A percentile compares a stretch with the other conserved stretches of the same genome.
These are phyloP conservation scores for Myripristis murdjan DNA, from an alignment of 2,797 vertebrate species.

Conservation along the genomic window DNA sequence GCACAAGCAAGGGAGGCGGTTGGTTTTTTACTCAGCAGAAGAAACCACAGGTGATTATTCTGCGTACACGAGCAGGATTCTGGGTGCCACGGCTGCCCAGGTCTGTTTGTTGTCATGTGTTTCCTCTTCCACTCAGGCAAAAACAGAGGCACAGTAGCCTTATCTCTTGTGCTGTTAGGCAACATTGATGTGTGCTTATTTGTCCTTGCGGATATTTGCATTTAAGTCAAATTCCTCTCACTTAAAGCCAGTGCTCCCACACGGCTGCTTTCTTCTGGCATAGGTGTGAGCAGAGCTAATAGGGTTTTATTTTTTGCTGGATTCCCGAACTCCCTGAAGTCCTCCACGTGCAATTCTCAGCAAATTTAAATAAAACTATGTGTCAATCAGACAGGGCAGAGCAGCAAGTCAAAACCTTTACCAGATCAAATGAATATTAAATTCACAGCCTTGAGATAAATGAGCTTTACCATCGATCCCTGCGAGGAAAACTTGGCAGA, in stretches of 20 bases:
- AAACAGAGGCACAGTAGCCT: conserved; percentile 20
- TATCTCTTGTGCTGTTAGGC: conserved; percentile 35
- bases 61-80: conserved; percentile 42
- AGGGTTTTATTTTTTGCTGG: no score
- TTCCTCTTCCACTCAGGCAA: conserved; percentile 45
- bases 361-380: conserved; percentile 42
- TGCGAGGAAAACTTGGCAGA: conserved; percentile 56
- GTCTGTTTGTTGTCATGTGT: conserved; percentile 44
- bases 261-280: conserved; percentile 18
- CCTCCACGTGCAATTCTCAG: conserved; percentile 4
- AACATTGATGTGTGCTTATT: conserved; percentile 40
- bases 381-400: conserved; percentile 45
- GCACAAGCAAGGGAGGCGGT: conserved; percentile 54
- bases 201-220: conserved; percentile 34
- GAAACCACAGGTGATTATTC: conserved; percentile 75
- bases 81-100: conserved; percentile 38
- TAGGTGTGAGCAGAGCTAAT: neutral
- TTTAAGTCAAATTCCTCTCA: conserved; percentile 14
- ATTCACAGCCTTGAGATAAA: conserved; percentile 64
- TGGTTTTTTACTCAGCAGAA: conserved; percentile 50
- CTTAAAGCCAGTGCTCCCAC: neutral
- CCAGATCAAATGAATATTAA: conserved; percentile 49
- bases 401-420: conserved; percentile 52
- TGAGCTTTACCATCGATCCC: conserved; percentile 60
- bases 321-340: no score